Evolutionary conservation across 2,888 invertebrate species (phyloP), one percentile per base, ranked within the genome.

Genomic region (Xylota sylvarum): DNA sequence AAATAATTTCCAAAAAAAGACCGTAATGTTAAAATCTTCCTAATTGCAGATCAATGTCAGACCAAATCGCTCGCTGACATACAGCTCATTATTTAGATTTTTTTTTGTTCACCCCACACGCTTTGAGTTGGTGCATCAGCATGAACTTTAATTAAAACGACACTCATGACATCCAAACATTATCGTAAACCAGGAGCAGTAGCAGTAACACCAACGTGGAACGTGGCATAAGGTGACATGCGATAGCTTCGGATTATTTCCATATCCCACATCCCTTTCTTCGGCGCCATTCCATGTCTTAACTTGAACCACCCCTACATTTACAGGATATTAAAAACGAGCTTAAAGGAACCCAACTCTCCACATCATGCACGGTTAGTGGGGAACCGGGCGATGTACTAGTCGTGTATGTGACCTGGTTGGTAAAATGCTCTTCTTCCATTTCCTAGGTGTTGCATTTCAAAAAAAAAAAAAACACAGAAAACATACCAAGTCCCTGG

Each of bases 81-180:
- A 62, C 62, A 62, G 35, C 40, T 52, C 73, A 64, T 74, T 74
- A 70, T 69, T 79, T 69, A 74, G 43, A n/a, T 32, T 48, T 64
- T 67, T 46, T 46, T 14, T 62, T 46, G 37, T 12, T 37, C 43
- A 32, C 9, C 46, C 37, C 48, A 23, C 23, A 3, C 37, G 37
- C 30, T 7, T 14, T 70, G 9, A 56, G 7, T 43, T 65, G 50
- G 23, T 48, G 52, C 69, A 73, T 62, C 35, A 43, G 72, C 65
- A 19, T 48, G 58, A 77, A 77, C 76, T 70, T 81, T 81, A 85
- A 85, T 85, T 80, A 80, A 80, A 85, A 67, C 67, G 52, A 48
- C 76, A 80, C 76, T 85, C 81, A 67, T 69, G 81, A 77, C 81
- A 85, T 80, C 74, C 65, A 19, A 70, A 56, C 56, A 76, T 76